Percentiles rank a stretch among this genome's conserved stretches.
Conservation (phyloP, 1,140 invertebrate species). For the Musca vetustissima region DNA sequence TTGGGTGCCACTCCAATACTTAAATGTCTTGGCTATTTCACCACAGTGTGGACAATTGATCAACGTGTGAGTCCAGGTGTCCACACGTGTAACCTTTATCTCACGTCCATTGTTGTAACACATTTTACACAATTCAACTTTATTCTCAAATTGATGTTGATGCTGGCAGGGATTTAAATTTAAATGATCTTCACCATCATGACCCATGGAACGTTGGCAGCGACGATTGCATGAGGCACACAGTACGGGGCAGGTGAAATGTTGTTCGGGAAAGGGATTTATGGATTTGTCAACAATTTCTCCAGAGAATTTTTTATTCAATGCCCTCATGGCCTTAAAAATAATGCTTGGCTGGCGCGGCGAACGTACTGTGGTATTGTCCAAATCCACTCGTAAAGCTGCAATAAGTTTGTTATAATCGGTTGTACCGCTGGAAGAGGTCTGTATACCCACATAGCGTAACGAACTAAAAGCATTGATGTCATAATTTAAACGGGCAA, state of each 20-base stretch:
- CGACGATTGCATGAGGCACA: conserved; percentile 73
- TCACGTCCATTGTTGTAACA: conserved; percentile 55
- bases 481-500: conserved; percentile 64
- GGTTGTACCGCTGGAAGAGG: conserved; percentile 60
- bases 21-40: conserved; percentile 77
- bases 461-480: conserved; percentile 75
- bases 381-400: conserved; percentile 62
- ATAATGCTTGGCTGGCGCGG: conserved; percentile 67
- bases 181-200: conserved; percentile 69
- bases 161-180: conserved; percentile 66
- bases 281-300: conserved; percentile 65
- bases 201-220: conserved; percentile 79
- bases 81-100: conserved; percentile 36
- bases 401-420: conserved; percentile 61
- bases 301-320: conserved; percentile 79
- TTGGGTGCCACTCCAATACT: conserved; percentile 79
- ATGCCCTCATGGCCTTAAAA: conserved; percentile 66
- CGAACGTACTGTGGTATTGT: conserved; percentile 70
- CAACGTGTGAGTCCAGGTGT: conserved; percentile 80
- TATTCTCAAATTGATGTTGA: conserved; percentile 80
- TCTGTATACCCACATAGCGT: conserved; percentile 48
- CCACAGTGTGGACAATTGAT: conserved; percentile 81
- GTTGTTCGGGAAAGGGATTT: conserved; percentile 76
- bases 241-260: conserved; percentile 74
- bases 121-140: conserved; percentile 72